These are phyloP conservation scores for Eristalis pertinax DNA, from an alignment of 2,888 invertebrate genomes.

Conservation along the genomic window DNA sequence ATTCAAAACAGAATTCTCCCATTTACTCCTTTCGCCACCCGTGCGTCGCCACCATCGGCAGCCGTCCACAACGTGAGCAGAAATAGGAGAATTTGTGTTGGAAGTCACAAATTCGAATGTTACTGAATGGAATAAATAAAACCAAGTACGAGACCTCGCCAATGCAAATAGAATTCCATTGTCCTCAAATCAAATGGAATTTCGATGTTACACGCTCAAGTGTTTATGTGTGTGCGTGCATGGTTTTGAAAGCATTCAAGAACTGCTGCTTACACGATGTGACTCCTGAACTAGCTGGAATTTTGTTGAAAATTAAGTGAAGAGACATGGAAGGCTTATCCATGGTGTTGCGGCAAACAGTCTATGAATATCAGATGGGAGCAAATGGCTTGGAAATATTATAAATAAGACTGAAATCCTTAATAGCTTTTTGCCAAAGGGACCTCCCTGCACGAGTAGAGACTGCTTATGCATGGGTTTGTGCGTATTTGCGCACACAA, in stretches of 20 bases:
- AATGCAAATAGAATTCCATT: background rate
- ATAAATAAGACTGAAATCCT: background rate
- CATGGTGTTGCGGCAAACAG: background rate
- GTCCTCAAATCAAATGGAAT: conserved; percentile 1
- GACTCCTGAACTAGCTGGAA: conserved; percentile 5
- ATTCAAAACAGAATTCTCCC: too few species aligned
- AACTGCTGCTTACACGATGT: background rate
- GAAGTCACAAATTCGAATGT: background rate
- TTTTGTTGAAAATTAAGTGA: conserved; percentile 20
- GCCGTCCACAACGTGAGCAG: conserved; percentile 1
- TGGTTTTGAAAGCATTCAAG: background rate
- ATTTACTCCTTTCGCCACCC: too few species aligned
- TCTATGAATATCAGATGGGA: background rate
- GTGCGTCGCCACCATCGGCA: background rate
- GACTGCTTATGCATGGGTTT: background rate
- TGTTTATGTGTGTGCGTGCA: background rate
- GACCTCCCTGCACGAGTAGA: too few species aligned
- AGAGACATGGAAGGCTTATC: background rate
- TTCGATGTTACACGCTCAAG: background rate
- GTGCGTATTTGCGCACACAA: background rate
- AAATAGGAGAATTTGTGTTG: background rate
- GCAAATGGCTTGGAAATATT: background rate
- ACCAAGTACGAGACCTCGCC: background rate
- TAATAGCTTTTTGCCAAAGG: background rate
- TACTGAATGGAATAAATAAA: background rate